phyloP scores from a whole-genome alignment of 2,888 invertebrate species.

The Drosophila mayaguana region DNA sequence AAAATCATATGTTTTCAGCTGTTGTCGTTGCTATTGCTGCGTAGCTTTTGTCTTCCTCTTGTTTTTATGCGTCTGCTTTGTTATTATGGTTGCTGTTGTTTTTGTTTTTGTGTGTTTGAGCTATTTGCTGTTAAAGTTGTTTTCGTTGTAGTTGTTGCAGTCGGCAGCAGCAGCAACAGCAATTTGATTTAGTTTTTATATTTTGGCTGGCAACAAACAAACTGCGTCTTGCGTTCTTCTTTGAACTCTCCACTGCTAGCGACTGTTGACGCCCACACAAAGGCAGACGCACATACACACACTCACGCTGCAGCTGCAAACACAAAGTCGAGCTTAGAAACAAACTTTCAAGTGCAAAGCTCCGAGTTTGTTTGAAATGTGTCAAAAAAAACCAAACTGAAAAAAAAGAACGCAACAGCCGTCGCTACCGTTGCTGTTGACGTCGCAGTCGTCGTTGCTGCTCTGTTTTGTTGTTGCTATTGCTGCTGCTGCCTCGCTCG shows the following conservation, averaged over 20 bases:
- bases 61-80: conserved; percentile 13
- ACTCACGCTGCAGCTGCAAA: conserved; percentile 36
- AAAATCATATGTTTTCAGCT: conserved; percentile 82
- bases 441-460: conserved; percentile 27
- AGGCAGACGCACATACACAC: conserved; percentile 15
- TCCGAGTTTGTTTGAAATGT: conserved; percentile 65
- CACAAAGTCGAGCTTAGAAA: conserved; percentile 67
- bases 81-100: conserved; percentile 5
- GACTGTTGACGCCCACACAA: conserved; percentile 42
- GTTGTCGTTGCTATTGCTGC: conserved; percentile 45
- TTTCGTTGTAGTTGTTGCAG: conserved; percentile 37
- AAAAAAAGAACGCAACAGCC: conserved; percentile 17
- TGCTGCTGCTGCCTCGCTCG: conserved; percentile 69
- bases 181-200: conserved; percentile 25
- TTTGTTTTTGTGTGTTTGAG: background rate
- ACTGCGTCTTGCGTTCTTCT: conserved; percentile 63
- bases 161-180: conserved; percentile 75
- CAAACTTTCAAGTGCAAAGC: conserved; percentile 70
- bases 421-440: conserved; percentile 44
- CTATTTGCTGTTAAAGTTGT: conserved; percentile 42
- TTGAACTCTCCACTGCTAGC: conserved; percentile 6
- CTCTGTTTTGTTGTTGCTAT: conserved; percentile 32
- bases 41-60: conserved; percentile 33
- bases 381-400: conserved; percentile 45
- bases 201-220: conserved; percentile 59